A percentile compares a stretch with the other conserved stretches of the same genome.
phyloP scores from a whole-genome alignment of 2,113 vertebrate species.

The Xiphias gladius region DNA sequence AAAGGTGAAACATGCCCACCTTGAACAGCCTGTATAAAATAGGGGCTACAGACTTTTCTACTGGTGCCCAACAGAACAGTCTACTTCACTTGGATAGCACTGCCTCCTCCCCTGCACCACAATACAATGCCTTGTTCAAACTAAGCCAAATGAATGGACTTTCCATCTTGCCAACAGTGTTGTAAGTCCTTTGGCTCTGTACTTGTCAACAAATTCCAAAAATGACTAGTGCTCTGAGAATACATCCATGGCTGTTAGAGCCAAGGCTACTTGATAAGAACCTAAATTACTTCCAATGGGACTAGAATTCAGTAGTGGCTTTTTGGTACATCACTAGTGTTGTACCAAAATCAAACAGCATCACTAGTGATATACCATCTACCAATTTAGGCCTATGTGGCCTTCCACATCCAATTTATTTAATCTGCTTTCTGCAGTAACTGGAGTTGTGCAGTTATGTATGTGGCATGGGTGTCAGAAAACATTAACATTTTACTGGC shows the following conservation, averaged over 20 bases:
- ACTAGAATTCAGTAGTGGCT: background rate
- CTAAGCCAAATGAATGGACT: slow-evolving; percentile 73
- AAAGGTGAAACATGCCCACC: too few relatives aligned
- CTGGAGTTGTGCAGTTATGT: background rate
- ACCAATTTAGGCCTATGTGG: slow-evolving; percentile 21
- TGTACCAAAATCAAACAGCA: too few relatives aligned
- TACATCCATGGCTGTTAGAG: background rate
- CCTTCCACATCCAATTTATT: background rate
- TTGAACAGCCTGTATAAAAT: too few relatives aligned
- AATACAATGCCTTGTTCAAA: slow-evolving; percentile 77
- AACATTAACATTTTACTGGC: background rate
- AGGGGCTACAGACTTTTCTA: slow-evolving; percentile 4
- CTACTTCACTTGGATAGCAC: slow-evolving; percentile 60
- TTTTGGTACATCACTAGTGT: too few relatives aligned
- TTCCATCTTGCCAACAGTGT: slow-evolving; percentile 45
- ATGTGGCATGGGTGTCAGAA: background rate
- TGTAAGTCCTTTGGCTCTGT: slow-evolving; percentile 57
- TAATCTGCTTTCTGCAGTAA: slow-evolving; percentile 33
- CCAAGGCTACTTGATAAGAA: background rate
- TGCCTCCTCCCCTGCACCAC: slow-evolving; percentile 55
- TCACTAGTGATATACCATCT: slow-evolving; percentile 13
- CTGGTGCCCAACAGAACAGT: slow-evolving; percentile 56
- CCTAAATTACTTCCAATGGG: background rate
- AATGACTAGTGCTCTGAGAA: slow-evolving; percentile 40
- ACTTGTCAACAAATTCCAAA: slow-evolving; percentile 68